These are phyloP conservation scores for Anas platyrhynchos DNA, from an alignment of 2,113 vertebrate species.

Conservation along the genomic window DNA sequence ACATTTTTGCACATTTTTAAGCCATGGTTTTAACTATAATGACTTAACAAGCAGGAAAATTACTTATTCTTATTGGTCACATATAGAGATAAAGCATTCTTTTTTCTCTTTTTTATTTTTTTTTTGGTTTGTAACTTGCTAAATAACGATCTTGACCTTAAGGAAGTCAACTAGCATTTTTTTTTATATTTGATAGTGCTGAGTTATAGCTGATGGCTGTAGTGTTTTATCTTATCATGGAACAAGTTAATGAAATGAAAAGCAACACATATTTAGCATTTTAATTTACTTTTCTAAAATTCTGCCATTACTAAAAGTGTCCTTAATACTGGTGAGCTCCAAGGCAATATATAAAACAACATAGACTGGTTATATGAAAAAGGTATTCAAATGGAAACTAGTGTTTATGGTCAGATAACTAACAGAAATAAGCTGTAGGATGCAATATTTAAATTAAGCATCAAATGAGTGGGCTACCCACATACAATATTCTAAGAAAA, in stretches of 20 bases:
- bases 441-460: constrained; percentile 41
- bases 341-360: constrained; percentile 72
- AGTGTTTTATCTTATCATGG: constrained; percentile 69
- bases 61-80: constrained; percentile 1
- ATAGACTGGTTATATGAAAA: constrained; percentile 64
- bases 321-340: constrained; percentile 61
- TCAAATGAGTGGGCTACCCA: constrained; percentile 57
- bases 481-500: constrained; percentile 58
- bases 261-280: constrained; percentile 62
- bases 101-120: not conserved
- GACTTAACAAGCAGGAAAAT: constrained; percentile 22
- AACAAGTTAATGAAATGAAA: constrained; percentile 68
- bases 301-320: constrained; percentile 49
- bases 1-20: constrained; percentile 22
- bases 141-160: constrained; percentile 23
- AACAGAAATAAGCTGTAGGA: constrained; percentile 23
- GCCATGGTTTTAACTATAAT: not conserved
- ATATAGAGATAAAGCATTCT: not conserved
- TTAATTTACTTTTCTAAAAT: constrained; percentile 38
- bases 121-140: constrained; percentile 21
- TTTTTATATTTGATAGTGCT: constrained; percentile 39
- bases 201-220: constrained; percentile 46
- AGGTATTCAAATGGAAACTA: constrained; percentile 44
- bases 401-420: constrained; percentile 16
- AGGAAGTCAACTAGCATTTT: constrained; percentile 5